These are phyloP conservation scores for Aselliscus stoliczkanus DNA, from an alignment of 2,797 vertebrate genomes.

Conservation along the genomic window DNA sequence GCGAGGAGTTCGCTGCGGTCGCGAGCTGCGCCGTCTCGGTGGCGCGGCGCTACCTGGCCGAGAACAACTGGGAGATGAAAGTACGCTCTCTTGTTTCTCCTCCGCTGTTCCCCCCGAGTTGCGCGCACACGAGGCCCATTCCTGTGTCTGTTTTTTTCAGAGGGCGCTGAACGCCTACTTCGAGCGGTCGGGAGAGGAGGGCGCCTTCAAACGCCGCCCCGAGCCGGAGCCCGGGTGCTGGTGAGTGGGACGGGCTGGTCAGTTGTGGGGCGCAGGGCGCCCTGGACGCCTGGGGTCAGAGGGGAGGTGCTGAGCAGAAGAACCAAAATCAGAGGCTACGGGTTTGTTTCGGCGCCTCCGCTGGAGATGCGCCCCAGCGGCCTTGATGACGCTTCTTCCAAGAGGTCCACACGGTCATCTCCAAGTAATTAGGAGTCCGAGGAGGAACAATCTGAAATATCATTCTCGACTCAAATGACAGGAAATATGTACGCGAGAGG, in stretches of 20 bases:
- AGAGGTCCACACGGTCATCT: not conserved
- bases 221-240: not conserved
- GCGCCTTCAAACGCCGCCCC: not conserved
- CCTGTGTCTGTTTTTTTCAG: conserved; percentile 77
- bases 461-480: not conserved
- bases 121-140: not conserved
- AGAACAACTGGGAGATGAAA: conserved; percentile 91
- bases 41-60: conserved; percentile 87
- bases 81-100: conserved; percentile 65
- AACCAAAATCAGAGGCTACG: no score
- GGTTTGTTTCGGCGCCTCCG: not conserved
- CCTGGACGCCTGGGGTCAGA: not conserved
- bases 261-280: not conserved
- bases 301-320: no score
- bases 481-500: not conserved
- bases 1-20: conserved; percentile 86
- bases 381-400: no score
- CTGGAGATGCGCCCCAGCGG: not conserved
- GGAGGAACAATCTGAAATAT: no score
- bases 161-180: conserved; percentile 91
- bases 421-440: not conserved
- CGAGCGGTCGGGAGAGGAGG: conserved; percentile 84
- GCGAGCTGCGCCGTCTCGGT: conserved; percentile 81
- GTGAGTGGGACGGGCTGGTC: conserved; percentile 16
- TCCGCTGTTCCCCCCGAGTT: accelerated